Base-by-base conservation (phyloP, 1,140 invertebrate genomes). In the Aricia agestis region DNA sequence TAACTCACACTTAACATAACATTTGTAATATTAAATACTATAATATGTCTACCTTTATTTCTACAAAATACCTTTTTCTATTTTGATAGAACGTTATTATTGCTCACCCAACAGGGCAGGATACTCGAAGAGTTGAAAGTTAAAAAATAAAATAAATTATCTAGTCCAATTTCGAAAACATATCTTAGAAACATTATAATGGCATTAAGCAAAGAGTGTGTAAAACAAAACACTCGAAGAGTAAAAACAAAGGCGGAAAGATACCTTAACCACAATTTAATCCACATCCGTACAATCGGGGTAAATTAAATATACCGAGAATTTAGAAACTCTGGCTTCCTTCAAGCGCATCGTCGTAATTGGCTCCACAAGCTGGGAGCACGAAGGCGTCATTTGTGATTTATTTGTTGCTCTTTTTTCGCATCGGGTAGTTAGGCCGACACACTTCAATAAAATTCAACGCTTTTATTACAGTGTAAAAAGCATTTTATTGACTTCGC, bases 261-360 rank as follows among this genome's bases (percentile, higher is more conserved):
- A 67, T 52, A 69, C 67, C 58, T 69, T 61, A 32, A 69, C 57
- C 58, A 69, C 68, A 59, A 9, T 69, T 69, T 69, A 69, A 69
- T 61, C 58, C 57, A 69, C 68, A 69, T 69, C 58, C 59, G 68
- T 36, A 69, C 58, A 90, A 91, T 91, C 89, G 89, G 88, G 84
- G 78, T 89, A 80, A 89, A 91, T 91, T 88, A 89, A 91, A 90
- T 88, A 86, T 87, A 90, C 87, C 82, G 87, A 90, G 87, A 91
- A 91, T 90, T 90, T 91, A 91, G 89, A 90, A 91, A 91, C 84
- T 90, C 87, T 87, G 87, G 82, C 87, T 90, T 90, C 83, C 87
- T 89, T 88, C 85, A 87, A 91, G 86, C 89, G 89, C 87, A 89
- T 85, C 89, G 87, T 75, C 73, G 82, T 91, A 91, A 91, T 91